Evolutionary conservation across 2,888 invertebrate species (phyloP).

Genomic region (Calameuta filiformis): DNA sequence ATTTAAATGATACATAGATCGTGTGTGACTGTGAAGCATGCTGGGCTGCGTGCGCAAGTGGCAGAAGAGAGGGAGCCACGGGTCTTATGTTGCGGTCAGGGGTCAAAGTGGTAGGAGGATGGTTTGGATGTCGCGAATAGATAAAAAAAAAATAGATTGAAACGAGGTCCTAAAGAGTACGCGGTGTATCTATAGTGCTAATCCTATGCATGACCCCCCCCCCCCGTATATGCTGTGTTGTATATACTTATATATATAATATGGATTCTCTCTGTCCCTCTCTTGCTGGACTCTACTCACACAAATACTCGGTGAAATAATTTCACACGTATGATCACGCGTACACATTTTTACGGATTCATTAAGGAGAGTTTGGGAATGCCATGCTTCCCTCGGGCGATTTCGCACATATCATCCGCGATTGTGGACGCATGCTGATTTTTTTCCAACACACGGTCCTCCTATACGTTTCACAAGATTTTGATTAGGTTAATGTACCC

Average conservation of each 20-base stretch:
- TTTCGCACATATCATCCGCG: not conserved
- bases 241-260: not conserved
- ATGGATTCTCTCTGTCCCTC: not conserved
- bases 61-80: slow-evolving; percentile 6
- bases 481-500: not conserved
- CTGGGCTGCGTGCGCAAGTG: slow-evolving; percentile 9
- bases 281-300: not conserved
- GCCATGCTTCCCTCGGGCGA: not conserved
- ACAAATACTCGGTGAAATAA: not conserved
- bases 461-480: not conserved
- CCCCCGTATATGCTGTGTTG: not conserved
- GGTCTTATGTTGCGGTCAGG: not conserved
- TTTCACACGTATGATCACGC: not conserved
- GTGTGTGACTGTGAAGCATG: slow-evolving; percentile 8
- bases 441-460: not conserved
- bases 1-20: slow-evolving; percentile 24
- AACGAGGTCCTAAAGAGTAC: not conserved
- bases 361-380: not conserved
- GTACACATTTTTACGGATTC: not conserved
- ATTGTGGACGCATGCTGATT: too few relatives aligned
- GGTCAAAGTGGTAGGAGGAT: slow-evolving; percentile 4
- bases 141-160: not conserved
- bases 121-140: not conserved
- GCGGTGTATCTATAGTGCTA: not conserved
- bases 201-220: not conserved